phyloP scores from a whole-genome alignment of 1,140 invertebrate genomes.

The Lasioglossum baleicum region DNA sequence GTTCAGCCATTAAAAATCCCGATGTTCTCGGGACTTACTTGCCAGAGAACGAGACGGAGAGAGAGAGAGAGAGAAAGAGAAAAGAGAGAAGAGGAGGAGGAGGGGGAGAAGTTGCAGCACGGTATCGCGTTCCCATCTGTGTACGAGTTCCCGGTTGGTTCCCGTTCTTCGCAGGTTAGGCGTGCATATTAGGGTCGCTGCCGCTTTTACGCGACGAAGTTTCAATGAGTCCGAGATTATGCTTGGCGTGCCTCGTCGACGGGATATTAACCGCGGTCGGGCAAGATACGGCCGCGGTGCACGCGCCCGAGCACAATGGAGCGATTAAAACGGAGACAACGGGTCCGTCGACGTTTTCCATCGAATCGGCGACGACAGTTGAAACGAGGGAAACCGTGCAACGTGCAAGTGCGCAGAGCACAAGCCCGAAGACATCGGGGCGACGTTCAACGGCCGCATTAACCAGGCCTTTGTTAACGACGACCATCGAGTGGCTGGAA shows the following conservation, averaged over 20 bases:
- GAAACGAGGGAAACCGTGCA: neutral
- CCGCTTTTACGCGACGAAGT: conserved; percentile 69
- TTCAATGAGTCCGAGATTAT: conserved; percentile 75
- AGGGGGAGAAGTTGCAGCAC: conserved; percentile 7
- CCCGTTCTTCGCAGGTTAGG: conserved; percentile 66
- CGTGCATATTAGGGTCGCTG: conserved; percentile 68
- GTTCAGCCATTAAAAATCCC: conserved; percentile 4
- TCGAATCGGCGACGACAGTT: neutral
- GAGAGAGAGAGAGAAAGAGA: neutral
- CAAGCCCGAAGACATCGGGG: conserved; percentile 15
- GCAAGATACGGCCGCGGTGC: conserved; percentile 46
- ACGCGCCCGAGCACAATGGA: conserved; percentile 29
- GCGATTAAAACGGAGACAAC: conserved; percentile 44
- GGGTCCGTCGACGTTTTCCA: conserved; percentile 36
- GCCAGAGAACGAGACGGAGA: neutral
- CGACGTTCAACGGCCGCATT: conserved; percentile 3
- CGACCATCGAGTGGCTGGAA: neutral
- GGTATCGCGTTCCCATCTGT: conserved; percentile 21
- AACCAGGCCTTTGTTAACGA: neutral
- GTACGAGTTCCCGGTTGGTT: conserved; percentile 46
- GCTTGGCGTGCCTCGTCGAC: conserved; percentile 49
- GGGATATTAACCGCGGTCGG: conserved; percentile 55
- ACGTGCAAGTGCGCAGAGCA: neutral
- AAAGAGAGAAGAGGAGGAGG: too few species aligned
- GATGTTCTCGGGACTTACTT: neutral